Evolutionary conservation across 2,888 invertebrate species (phyloP), one percentile per base, ranked within the genome.

Genomic region (Acrobasis repandana): DNA sequence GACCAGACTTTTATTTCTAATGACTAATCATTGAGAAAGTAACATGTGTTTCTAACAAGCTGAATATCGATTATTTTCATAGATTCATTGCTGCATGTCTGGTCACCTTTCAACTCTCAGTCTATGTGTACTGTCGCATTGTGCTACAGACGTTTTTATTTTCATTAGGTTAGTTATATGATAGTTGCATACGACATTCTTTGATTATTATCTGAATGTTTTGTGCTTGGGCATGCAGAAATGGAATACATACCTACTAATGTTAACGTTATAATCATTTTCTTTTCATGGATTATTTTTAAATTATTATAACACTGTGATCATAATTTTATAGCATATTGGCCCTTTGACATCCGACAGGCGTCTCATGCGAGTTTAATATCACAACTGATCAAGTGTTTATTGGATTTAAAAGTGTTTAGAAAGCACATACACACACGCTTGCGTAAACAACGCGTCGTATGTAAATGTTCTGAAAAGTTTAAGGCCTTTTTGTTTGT

Each of bases 221-320:
- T 77, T 85, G 85, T 89, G 91, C 90, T 91, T 92, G 85, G 91
- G 91, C 92, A 91, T 92, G 92, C 92, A 92, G 92, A 90, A 90
- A 92, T 91, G 90, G 83, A 82, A 81, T 81, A 79, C 73, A 80
- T 76, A 79, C 83, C 80, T 76, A 79, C 83, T 54, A 20, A n/a
- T 76, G 72, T 83, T 79, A 74, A 78, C 73, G 72, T 79, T 76
- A 75, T 67, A 75, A 74, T 77, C 81, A 68, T 71, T 64, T 65
- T 65, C 71, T 70, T 74, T 62, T 77, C 77, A 77, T 84, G 83
- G 80, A 73, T 74, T 70, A 73, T 80, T 84, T 82, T 68, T 72
- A 79, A 79, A 74, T 38, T 6, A 20, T 20, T 20, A 20, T 20
- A 20, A 28, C 28, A 28, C 28, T 4, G n/a, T n/a, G n/a, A n/a